phyloP scores from a whole-genome alignment of 2,113 vertebrate species.

The Nerophis lumbriciformis region DNA sequence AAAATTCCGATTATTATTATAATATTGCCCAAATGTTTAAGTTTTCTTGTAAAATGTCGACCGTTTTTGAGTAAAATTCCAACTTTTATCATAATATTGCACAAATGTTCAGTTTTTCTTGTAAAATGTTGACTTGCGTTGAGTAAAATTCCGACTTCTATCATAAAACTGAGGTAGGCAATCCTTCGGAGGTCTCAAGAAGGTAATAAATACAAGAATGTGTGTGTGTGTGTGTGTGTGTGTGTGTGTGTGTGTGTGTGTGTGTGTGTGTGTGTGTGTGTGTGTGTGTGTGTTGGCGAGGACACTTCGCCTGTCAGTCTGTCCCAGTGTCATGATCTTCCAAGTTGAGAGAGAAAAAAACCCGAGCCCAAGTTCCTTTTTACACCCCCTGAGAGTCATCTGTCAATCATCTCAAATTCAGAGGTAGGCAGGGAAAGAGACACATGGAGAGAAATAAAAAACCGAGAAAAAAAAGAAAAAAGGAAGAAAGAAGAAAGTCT shows the following conservation, averaged over 20 bases:
- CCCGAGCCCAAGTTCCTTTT: constrained; percentile 45
- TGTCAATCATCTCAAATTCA: constrained; percentile 74
- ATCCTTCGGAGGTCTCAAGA: constrained; percentile 5
- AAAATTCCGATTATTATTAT: too few species aligned
- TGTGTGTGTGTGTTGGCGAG: constrained; percentile 9
- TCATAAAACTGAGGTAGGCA: constrained; percentile 20
- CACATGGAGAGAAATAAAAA: constrained; percentile 38
- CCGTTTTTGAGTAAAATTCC: too few species aligned
- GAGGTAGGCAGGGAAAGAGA: constrained; percentile 37
- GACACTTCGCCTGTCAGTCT: constrained; percentile 48
- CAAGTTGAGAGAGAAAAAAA: constrained; percentile 45
- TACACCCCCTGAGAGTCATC: constrained; percentile 61
- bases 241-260: too few species aligned
- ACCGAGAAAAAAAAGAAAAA: not conserved
- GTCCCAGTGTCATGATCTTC: constrained; percentile 58
- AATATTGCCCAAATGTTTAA: too few species aligned
- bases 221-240: too few species aligned
- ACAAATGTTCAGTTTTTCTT: too few species aligned
- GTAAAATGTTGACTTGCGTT: too few species aligned
- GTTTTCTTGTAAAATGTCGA: too few species aligned
- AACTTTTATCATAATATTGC: too few species aligned
- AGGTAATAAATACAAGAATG: too few species aligned
- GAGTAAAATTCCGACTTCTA: too few species aligned
- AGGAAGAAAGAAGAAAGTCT: constrained; percentile 48
- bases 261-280: not conserved